These are phyloP conservation scores for Platycnemis pennipes DNA, from an alignment of 2,888 invertebrate genomes.

Conservation along the genomic window DNA sequence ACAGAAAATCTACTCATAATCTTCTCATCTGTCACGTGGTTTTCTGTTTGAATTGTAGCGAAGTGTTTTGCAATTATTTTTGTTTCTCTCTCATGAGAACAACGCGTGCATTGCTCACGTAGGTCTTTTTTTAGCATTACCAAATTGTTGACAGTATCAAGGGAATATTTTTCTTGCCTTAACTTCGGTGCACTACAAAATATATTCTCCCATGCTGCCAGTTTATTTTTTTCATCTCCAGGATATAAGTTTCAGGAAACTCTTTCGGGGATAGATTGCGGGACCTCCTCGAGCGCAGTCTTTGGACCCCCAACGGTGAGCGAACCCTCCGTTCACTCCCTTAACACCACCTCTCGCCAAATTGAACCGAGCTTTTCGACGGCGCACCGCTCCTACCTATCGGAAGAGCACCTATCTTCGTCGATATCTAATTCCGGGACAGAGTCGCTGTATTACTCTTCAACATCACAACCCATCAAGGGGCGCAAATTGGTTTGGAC, in stretches of 20 bases:
- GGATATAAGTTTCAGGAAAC: not conserved
- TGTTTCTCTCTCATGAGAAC: too few species aligned
- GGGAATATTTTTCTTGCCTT: too few species aligned
- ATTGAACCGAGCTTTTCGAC: not conserved
- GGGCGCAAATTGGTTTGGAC: not conserved
- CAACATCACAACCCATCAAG: not conserved
- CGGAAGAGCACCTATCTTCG: not conserved
- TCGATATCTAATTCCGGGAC: not conserved
- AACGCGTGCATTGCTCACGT: too few species aligned
- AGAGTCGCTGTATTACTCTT: not conserved
- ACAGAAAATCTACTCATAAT: too few species aligned
- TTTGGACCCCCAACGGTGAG: not conserved
- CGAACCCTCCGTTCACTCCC: not conserved
- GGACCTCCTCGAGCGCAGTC: not conserved
- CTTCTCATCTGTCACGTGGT: too few species aligned
- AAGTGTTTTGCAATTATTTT: too few species aligned
- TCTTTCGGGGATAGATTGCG: not conserved
- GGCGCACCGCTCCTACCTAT: not conserved
- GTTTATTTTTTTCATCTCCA: not conserved
- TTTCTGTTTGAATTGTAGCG: too few species aligned
- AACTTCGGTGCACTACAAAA: not conserved
- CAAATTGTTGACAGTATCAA: too few species aligned
- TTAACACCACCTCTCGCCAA: not conserved
- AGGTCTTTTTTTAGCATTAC: too few species aligned
- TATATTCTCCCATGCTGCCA: not conserved